Conservation (phyloP, 2,113 vertebrate genomes). For the Athene noctua region DNA sequence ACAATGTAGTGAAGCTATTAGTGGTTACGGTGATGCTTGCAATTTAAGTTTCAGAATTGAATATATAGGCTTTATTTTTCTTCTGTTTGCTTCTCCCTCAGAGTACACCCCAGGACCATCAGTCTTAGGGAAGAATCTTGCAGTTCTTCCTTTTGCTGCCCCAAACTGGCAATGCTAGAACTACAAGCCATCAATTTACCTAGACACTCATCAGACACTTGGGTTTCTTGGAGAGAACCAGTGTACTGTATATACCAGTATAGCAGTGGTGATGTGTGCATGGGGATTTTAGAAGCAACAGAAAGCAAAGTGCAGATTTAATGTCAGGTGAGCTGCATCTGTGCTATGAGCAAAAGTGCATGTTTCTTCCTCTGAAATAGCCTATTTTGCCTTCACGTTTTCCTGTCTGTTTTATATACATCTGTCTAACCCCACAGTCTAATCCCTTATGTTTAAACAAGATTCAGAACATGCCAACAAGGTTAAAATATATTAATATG, state of each 20-base stretch:
- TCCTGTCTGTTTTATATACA: neutral
- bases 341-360: neutral
- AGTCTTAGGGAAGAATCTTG: neutral
- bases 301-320: neutral
- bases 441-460: neutral
- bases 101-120: no score
- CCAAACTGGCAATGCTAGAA: neutral
- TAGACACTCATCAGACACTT: rapidly evolving
- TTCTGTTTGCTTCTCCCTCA: neutral
- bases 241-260: neutral
- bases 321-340: neutral
- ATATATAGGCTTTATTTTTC: neutral
- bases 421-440: neutral
- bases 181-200: neutral
- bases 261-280: rapidly evolving
- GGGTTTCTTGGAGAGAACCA: neutral
- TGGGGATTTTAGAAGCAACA: neutral
- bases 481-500: neutral
- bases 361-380: neutral
- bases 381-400: neutral
- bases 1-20: neutral
- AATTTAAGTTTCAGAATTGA: neutral
- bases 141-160: neutral
- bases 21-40: neutral
- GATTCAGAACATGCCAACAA: neutral